phyloP scores from a whole-genome alignment of 2,113 vertebrate species.

The Barbus barbus region DNA sequence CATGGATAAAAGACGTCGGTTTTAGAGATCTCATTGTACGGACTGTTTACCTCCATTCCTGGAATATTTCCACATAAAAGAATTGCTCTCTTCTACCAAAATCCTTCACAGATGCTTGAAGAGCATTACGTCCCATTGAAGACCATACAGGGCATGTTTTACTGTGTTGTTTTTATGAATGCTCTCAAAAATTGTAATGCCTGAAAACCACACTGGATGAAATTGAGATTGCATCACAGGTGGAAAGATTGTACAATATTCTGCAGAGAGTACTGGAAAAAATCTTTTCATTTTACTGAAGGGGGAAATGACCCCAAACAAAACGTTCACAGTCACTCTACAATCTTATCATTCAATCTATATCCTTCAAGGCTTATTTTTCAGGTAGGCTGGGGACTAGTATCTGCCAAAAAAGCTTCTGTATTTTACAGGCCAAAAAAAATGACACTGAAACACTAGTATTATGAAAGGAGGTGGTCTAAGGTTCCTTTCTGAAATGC shows the following conservation, averaged over 20 bases:
- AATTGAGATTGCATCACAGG: slow-evolving; percentile 2
- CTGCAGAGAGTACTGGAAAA: background rate
- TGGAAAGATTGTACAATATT: slow-evolving; percentile 1
- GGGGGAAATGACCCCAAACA: slow-evolving; percentile 21
- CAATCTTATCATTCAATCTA: slow-evolving; percentile 29
- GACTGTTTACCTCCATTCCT: slow-evolving; percentile 27
- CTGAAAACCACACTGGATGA: background rate
- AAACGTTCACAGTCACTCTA: no score
- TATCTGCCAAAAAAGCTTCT: background rate
- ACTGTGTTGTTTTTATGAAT: background rate
- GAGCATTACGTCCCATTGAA: slow-evolving; percentile 5
- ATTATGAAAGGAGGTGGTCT: background rate
- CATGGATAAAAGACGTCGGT: background rate
- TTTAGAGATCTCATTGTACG: no score
- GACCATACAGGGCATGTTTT: background rate
- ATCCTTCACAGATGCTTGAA: slow-evolving; percentile 32
- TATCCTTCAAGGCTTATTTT: slow-evolving; percentile 12
- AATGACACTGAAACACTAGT: background rate
- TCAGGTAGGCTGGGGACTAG: slow-evolving; percentile 5
- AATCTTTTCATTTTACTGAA: slow-evolving; percentile 6
- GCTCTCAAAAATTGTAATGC: no score
- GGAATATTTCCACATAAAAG: slow-evolving; percentile 19
- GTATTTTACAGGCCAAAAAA: background rate
- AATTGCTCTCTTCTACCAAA: slow-evolving; percentile 24
- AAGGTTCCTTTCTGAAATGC: background rate